A percentile compares a stretch with the other conserved stretches of the same genome.
Evolutionary conservation across 2,888 invertebrate species (phyloP).

Genomic region (Tanaodytes sp.): DNA sequence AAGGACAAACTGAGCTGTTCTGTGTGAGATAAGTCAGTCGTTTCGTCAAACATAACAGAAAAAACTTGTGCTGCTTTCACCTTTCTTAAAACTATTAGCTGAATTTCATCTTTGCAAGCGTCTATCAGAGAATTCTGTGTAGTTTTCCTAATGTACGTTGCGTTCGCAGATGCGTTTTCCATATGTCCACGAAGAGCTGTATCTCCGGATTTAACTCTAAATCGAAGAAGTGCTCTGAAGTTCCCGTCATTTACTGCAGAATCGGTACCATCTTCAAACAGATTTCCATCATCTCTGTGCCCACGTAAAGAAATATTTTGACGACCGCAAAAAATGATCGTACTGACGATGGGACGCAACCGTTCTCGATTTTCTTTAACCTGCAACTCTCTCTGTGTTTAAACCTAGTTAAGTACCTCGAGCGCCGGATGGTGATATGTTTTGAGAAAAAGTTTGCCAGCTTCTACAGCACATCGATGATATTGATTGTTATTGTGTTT

Average conservation of each 20-base stretch:
- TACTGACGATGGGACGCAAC: constrained; percentile 49
- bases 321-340: constrained; percentile 56
- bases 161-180: constrained; percentile 50
- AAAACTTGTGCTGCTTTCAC: constrained; percentile 45
- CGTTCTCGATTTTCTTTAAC: constrained; percentile 35
- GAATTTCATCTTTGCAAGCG: constrained; percentile 57
- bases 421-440: background rate
- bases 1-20: constrained; percentile 60
- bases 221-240: constrained; percentile 56
- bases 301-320: constrained; percentile 59
- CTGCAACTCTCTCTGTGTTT: constrained; percentile 16
- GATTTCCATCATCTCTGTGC: constrained; percentile 46
- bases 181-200: constrained; percentile 54
- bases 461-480: constrained; percentile 37
- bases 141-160: constrained; percentile 60
- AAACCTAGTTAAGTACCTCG: constrained; percentile 28
- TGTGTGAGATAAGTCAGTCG: constrained; percentile 59
- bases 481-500: constrained; percentile 35
- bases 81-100: constrained; percentile 47
- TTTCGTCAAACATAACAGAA: constrained; percentile 62
- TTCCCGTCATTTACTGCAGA: constrained; percentile 50
- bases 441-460: constrained; percentile 36
- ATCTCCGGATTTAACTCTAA: constrained; percentile 57
- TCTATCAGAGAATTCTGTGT: constrained; percentile 61
- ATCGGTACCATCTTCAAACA: background rate